phyloP scores from a whole-genome alignment of 1,140 invertebrate genomes.

The Eupristina koningsbergeri region DNA sequence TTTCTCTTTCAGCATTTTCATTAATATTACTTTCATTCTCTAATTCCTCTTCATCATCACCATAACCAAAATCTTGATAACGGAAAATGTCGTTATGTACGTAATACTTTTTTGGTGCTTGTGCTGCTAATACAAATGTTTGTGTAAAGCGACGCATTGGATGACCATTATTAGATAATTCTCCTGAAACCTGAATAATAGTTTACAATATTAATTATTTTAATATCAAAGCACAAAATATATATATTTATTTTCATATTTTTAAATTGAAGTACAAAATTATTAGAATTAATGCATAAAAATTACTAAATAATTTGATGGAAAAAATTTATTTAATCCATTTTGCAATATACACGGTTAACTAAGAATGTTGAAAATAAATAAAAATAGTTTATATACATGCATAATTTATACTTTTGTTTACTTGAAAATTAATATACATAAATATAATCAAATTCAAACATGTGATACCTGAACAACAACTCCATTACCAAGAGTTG shows the following conservation, averaged over 20 bases:
- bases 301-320: too few species aligned
- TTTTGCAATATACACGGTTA: too few species aligned
- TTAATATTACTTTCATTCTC: slow-evolving; percentile 61
- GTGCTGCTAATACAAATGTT: slow-evolving; percentile 95
- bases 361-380: too few species aligned
- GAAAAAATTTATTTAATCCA: too few species aligned
- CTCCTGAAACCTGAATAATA: slow-evolving; percentile 85
- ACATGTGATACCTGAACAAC: slow-evolving; percentile 86
- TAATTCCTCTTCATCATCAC: slow-evolving; percentile 79
- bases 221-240: too few species aligned
- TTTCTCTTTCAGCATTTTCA: slow-evolving; percentile 67
- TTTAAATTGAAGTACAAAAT: too few species aligned
- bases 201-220: not conserved
- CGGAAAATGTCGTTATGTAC: slow-evolving; percentile 99
- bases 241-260: not conserved
- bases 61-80: slow-evolving; percentile 81
- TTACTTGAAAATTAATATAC: not conserved
- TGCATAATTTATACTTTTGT: too few species aligned
- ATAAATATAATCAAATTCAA: slow-evolving; percentile 8
- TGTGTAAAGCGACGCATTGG: slow-evolving; percentile 98
- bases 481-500: slow-evolving; percentile 93
- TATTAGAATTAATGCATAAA: too few species aligned
- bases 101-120: slow-evolving; percentile 97
- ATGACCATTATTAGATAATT: slow-evolving; percentile 94
- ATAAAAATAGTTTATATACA: too few species aligned